These are phyloP conservation scores for Pogonophryne albipinna DNA, from an alignment of 2,797 vertebrate species.

Conservation along the genomic window DNA sequence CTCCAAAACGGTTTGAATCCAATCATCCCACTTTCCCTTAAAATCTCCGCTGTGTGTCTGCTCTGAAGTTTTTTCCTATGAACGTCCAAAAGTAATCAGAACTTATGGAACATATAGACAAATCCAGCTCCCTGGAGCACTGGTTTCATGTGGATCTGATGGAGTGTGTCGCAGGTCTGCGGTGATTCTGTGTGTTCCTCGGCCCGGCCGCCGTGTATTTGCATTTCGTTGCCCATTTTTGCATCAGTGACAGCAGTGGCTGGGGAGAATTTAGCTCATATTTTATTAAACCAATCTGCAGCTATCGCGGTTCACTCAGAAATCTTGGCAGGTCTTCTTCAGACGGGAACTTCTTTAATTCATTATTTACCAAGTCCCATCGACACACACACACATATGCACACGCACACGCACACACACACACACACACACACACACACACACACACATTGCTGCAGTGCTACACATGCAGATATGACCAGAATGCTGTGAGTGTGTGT, in stretches of 20 bases:
- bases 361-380: constrained; percentile 70
- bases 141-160: constrained; percentile 2
- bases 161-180: constrained; percentile 25
- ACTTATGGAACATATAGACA: constrained; percentile 24
- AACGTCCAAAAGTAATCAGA: constrained; percentile 45
- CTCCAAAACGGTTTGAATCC: constrained; percentile 37
- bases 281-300: constrained; percentile 75
- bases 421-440: background rate
- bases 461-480: constrained; percentile 29
- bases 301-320: constrained; percentile 65
- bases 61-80: constrained; percentile 31
- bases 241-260: constrained; percentile 63
- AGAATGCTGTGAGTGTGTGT: background rate
- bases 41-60: constrained; percentile 18
- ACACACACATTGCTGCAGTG: constrained; percentile 8
- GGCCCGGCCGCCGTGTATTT: constrained; percentile 47
- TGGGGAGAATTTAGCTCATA: constrained; percentile 73
- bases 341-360: constrained; percentile 71
- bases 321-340: constrained; percentile 64
- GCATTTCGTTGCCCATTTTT: constrained; percentile 66
- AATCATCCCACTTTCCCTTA: constrained; percentile 43
- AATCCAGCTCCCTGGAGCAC: constrained; percentile 8
- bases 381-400: constrained; percentile 23
- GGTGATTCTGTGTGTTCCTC: constrained; percentile 7
- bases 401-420: too few relatives aligned